Evolutionary conservation across 2,888 invertebrate genomes (phyloP).

Genomic region (Caenorhabditis angaria): DNA sequence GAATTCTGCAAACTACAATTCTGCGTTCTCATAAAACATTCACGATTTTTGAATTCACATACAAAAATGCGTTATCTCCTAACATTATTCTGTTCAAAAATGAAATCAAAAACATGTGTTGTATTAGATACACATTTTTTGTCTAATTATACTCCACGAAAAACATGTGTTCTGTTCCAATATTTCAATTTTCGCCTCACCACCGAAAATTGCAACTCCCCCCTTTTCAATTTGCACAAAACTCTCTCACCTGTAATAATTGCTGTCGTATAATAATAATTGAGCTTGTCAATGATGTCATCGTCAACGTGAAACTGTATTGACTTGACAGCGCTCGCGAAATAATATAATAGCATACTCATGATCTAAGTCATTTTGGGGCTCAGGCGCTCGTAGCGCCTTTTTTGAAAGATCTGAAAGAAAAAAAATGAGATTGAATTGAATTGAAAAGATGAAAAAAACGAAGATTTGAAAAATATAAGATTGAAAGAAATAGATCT

Average conservation of each 20-base stretch:
- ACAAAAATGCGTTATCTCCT: background rate
- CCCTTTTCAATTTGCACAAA: background rate
- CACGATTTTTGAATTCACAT: too few relatives aligned
- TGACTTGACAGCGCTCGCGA: conserved; percentile 71
- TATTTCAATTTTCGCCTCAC: too few relatives aligned
- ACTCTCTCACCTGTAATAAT: conserved; percentile 69
- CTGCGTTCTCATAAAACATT: too few relatives aligned
- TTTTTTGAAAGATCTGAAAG: conserved; percentile 44
- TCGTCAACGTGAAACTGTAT: conserved; percentile 72
- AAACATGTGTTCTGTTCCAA: too few relatives aligned
- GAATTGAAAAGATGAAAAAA: conserved; percentile 6
- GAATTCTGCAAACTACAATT: too few relatives aligned
- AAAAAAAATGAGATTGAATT: conserved; percentile 9
- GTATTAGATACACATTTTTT: background rate
- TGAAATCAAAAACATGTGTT: background rate
- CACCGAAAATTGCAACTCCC: too few relatives aligned
- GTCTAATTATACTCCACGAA: too few relatives aligned
- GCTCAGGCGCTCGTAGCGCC: conserved; percentile 51
- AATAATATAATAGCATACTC: conserved; percentile 70
- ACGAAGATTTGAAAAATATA: conserved; percentile 6
- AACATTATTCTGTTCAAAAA: background rate
- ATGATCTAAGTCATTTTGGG: conserved; percentile 38
- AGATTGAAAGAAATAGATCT: background rate
- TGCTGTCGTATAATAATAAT: conserved; percentile 72
- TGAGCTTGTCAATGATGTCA: conserved; percentile 73